Conservation (phyloP, 1,140 invertebrate genomes). For the Diachasma alloeum region DNA sequence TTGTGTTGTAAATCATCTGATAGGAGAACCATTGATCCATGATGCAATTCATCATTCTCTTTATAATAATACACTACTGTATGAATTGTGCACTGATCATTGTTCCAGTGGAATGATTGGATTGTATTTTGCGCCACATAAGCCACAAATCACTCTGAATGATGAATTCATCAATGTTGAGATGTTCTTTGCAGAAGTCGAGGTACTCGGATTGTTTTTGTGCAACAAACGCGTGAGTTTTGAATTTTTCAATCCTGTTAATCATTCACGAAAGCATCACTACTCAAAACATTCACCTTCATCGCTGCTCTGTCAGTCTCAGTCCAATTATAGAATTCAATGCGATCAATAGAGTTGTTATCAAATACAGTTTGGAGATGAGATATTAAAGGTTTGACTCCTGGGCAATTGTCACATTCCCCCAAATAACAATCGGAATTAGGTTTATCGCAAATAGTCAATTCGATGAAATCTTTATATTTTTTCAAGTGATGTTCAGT, state of each 20-base stretch:
- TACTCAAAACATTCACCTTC: too few species aligned
- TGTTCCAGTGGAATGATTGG: slow-evolving; percentile 43
- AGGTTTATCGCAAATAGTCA: background rate
- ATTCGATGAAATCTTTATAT: background rate
- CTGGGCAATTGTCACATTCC: slow-evolving; percentile 13
- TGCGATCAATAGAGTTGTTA: slow-evolving; percentile 18
- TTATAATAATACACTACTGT: slow-evolving; percentile 30
- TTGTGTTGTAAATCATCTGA: slow-evolving; percentile 33
- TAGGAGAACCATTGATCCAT: slow-evolving; percentile 17
- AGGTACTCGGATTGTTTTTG: slow-evolving; percentile 3
- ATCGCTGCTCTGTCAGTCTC: background rate
- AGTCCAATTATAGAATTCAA: slow-evolving; percentile 16
- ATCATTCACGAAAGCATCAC: slow-evolving; percentile 31
- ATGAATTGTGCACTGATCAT: slow-evolving; percentile 45
- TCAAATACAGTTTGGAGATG: slow-evolving; percentile 15
- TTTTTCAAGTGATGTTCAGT: background rate
- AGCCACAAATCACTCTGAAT: slow-evolving; percentile 39
- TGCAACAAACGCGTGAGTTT: slow-evolving; percentile 37
- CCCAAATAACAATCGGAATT: background rate
- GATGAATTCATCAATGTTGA: slow-evolving; percentile 33
- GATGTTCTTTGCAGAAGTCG: slow-evolving; percentile 11
- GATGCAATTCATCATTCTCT: slow-evolving; percentile 12
- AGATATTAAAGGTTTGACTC: background rate
- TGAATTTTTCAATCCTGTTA: slow-evolving; percentile 23
- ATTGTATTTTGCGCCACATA: slow-evolving; percentile 8